phyloP scores from a whole-genome alignment of 2,113 vertebrate species.

The Aspiorhynchus laticeps region DNA sequence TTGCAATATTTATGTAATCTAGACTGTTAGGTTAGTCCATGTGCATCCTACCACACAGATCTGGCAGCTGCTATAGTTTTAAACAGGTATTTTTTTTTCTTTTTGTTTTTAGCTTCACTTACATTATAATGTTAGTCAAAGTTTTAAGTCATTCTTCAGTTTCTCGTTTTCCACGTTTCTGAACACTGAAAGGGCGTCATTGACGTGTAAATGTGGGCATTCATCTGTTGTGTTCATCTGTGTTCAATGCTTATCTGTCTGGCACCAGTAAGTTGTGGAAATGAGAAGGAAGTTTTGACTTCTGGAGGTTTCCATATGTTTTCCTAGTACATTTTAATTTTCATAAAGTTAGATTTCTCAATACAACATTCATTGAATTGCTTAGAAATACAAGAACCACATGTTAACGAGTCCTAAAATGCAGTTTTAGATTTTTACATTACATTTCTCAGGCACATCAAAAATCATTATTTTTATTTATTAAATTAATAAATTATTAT shows the following conservation, averaged over 20 bases:
- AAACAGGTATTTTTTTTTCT: not conserved
- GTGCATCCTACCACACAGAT: not conserved
- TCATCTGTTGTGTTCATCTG: slow-evolving; percentile 10
- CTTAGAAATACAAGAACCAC: not conserved
- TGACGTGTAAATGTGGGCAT: not conserved
- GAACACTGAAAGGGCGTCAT: not conserved
- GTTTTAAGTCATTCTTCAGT: not conserved
- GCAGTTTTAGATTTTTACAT: too few relatives aligned
- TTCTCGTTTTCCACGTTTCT: not conserved
- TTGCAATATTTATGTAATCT: not conserved
- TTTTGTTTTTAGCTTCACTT: not conserved
- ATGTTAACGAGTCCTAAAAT: not conserved
- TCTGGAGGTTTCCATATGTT: not conserved
- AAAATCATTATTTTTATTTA: too few relatives aligned
- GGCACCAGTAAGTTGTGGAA: not conserved
- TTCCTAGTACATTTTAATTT: not conserved
- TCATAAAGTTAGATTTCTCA: not conserved
- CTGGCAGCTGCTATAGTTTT: not conserved
- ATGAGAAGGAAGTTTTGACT: not conserved
- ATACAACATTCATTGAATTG: not conserved
- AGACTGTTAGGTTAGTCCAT: not conserved
- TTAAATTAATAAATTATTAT: too few relatives aligned
- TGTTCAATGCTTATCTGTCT: not conserved
- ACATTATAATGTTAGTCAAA: not conserved
- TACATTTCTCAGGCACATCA: too few relatives aligned